Conservation (phyloP, 2,797 vertebrate genomes). For the Rhinogobio ventralis region DNA sequence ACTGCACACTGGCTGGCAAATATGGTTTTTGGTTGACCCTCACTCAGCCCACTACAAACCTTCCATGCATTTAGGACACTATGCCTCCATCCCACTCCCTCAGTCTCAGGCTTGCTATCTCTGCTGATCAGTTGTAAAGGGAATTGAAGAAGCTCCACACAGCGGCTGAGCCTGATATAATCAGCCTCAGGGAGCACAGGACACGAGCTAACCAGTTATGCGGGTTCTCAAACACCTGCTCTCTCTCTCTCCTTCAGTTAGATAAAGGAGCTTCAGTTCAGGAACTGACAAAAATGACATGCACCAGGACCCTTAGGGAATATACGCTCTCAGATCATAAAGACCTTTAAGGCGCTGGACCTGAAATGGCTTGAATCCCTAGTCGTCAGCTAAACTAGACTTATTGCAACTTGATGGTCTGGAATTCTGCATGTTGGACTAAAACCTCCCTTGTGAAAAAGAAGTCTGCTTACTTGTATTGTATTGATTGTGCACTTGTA, state of each 20-base stretch:
- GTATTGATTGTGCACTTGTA: not conserved
- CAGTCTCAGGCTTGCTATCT: not conserved
- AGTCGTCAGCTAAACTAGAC: not conserved
- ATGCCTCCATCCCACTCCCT: not conserved
- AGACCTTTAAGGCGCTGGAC: constrained; percentile 10
- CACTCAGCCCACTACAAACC: not conserved
- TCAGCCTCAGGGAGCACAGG: constrained; percentile 18
- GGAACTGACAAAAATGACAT: not conserved
- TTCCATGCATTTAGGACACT: constrained; percentile 1
- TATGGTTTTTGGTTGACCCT: not conserved
- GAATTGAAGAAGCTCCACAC: constrained; percentile 21
- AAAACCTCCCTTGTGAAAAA: not conserved
- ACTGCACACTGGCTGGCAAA: constrained; percentile 17
- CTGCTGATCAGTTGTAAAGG: constrained; percentile 23
- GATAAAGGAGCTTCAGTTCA: constrained; percentile 29
- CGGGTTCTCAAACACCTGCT: constrained; percentile 20
- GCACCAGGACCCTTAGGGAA: not conserved
- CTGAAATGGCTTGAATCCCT: not conserved
- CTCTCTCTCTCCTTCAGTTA: not conserved
- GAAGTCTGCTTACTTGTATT: not conserved
- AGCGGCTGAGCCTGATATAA: constrained; percentile 29
- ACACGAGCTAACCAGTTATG: not conserved
- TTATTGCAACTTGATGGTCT: not conserved
- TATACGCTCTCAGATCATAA: not conserved
- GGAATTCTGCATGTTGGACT: not conserved